Percentiles rank a stretch among this genome's conserved stretches.
Evolutionary conservation across 2,113 vertebrate genomes (phyloP).

Genomic region (Neoarius graeffei): DNA sequence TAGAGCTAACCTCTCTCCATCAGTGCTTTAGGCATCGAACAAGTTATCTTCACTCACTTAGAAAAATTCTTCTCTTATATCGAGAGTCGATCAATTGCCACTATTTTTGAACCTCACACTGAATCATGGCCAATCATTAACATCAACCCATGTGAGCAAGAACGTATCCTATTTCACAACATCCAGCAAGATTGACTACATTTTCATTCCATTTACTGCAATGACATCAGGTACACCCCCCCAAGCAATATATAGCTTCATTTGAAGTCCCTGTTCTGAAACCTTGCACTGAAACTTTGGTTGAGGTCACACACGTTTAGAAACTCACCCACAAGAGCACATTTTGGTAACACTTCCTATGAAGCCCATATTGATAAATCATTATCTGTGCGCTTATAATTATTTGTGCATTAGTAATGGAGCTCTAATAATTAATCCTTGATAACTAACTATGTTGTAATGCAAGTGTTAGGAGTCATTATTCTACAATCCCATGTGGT

Average conservation of each 20-base stretch:
- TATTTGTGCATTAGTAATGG: neutral
- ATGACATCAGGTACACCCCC: neutral
- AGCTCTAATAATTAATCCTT: neutral
- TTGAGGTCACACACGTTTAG: neutral
- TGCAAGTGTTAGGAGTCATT: neutral
- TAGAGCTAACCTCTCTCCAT: conserved; percentile 46
- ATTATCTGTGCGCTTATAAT: neutral
- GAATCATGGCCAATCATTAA: neutral
- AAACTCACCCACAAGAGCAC: neutral
- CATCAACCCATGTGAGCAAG: neutral
- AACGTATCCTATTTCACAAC: neutral
- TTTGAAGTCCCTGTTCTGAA: neutral
- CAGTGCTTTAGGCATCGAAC: conserved; percentile 52
- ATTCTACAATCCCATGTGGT: neutral
- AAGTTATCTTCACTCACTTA: conserved; percentile 64
- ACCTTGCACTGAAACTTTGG: neutral
- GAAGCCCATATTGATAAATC: neutral
- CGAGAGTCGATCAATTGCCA: conserved; percentile 57
- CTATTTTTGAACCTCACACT: conserved; percentile 29
- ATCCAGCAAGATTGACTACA: neutral
- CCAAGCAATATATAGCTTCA: neutral
- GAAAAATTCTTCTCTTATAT: conserved; percentile 64
- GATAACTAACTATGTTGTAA: neutral
- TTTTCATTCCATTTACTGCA: neutral
- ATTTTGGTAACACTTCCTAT: neutral